Evolutionary conservation across 2,797 vertebrate species (phyloP), one percentile per base, ranked within the genome.

Genomic region (Leptatherina wallacei): DNA sequence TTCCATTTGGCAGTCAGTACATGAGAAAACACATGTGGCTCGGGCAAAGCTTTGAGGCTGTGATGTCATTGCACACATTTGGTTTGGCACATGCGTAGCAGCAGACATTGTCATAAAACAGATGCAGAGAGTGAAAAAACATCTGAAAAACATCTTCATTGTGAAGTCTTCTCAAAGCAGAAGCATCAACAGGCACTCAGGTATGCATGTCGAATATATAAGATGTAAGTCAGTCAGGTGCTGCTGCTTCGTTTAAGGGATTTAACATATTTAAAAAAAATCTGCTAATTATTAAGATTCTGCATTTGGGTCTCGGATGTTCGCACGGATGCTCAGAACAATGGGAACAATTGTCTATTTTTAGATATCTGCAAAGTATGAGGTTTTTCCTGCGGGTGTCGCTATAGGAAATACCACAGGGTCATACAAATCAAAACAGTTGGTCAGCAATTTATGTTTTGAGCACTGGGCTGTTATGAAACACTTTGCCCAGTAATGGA

Each of bases 1-100:
- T 47, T 47, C 18, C 18, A 47, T 8, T 20, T 47, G 42, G 42
- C 18, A 47, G 42, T n/a, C 42, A 47, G 18, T 47, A 20, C 18
- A 47, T 47, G 42, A 18, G 42, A 47, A 47, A 44, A 9, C 18
- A 38, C 71, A 78, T 83, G 66, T 83, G 73, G 69, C 71, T 74
- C 24, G 33, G 61, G 77, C 70, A 57, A 52, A 62, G 58, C 66
- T 86, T 77, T 82, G 75, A 84, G 77, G 70, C 61, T 62, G 38
- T 73, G 49, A 70, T 29, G n/a, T 71, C 18, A 47, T 47, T 29
- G 58, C 65, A 60, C 65, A 67, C 60, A 77, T 77, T 67, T 61
- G 68, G 47, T 81, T 82, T 61, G 47, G 76, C 69, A 64, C 80
- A 59, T 33, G 32, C 10, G 3, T 36, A 81, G 58, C 40, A 57